Percentiles rank a stretch among this genome's conserved stretches.
Conservation (phyloP, 1,140 invertebrate species). For the Polyergus mexicanus region DNA sequence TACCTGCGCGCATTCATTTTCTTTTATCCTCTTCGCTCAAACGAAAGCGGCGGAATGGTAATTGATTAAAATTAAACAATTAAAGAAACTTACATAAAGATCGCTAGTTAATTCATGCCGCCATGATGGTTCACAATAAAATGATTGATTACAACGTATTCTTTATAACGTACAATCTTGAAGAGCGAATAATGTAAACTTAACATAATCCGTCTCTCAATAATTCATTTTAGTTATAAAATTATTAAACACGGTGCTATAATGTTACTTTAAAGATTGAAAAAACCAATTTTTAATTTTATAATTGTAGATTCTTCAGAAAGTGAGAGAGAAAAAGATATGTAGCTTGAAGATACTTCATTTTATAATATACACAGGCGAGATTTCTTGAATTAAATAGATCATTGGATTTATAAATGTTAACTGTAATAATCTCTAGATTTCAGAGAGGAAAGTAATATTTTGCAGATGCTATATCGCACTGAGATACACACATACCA, state of each 20-base stretch:
- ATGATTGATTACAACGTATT: slow-evolving; percentile 55
- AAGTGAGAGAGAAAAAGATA: too few species aligned
- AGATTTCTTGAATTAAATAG: not conserved
- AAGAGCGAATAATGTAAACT: slow-evolving; percentile 4
- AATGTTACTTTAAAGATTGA: not conserved
- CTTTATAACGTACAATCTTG: slow-evolving; percentile 56
- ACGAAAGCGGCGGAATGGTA: slow-evolving; percentile 44
- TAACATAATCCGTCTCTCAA: not conserved
- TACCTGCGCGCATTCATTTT: slow-evolving; percentile 9
- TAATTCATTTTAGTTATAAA: not conserved
- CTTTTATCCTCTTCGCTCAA: slow-evolving; percentile 38
- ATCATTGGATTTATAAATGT: too few species aligned
- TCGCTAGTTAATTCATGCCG: slow-evolving; percentile 68
- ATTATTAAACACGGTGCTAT: not conserved
- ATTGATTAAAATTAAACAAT: slow-evolving; percentile 69
- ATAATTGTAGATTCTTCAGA: not conserved
- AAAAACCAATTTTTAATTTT: not conserved
- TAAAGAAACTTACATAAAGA: slow-evolving; percentile 69
- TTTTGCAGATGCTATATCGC: too few species aligned
- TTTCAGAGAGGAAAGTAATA: too few species aligned
- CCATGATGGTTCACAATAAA: slow-evolving; percentile 17
- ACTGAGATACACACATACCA: too few species aligned
- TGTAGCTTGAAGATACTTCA: not conserved
- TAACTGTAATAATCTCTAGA: too few species aligned
- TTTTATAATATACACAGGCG: too few species aligned